phyloP scores from a whole-genome alignment of 1,140 invertebrate genomes.

The Lepidurus arcticus region DNA sequence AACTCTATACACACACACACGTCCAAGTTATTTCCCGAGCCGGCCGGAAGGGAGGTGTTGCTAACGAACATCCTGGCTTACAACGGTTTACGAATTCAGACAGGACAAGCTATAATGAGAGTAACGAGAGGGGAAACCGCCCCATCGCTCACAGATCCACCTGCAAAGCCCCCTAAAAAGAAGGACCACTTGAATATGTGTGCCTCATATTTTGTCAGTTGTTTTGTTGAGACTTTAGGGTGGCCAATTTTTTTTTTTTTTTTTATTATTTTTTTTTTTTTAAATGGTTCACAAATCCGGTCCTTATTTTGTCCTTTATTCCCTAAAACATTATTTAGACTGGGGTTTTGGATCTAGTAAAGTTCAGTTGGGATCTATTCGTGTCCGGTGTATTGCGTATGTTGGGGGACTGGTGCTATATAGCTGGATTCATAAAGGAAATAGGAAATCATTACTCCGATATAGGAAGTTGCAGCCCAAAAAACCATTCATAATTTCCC shows the following conservation, averaged over 20 bases:
- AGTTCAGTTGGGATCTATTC: too few relatives aligned
- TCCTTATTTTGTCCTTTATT: background rate
- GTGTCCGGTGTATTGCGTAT: background rate
- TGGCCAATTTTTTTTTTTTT: background rate
- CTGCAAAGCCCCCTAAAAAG: background rate
- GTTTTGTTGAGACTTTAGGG: background rate
- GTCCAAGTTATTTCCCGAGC: constrained; percentile 3
- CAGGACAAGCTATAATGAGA: constrained; percentile 19
- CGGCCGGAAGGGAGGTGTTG: constrained; percentile 20
- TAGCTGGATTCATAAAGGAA: background rate
- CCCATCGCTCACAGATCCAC: constrained; percentile 20
- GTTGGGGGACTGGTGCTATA: background rate
- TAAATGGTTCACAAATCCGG: background rate
- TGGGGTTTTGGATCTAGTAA: too few relatives aligned
- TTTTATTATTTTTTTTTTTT: background rate
- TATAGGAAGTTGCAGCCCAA: constrained; percentile 21
- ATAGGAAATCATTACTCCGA: constrained; percentile 12
- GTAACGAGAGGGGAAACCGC: constrained; percentile 17
- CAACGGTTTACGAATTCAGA: constrained; percentile 1
- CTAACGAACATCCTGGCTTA: constrained; percentile 10
- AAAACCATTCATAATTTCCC: constrained; percentile 11
- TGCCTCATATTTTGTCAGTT: background rate
- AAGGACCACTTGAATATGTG: constrained; percentile 4
- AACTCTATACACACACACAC: too few relatives aligned
- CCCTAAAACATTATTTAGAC: background rate